Evolutionary conservation across 1,140 invertebrate species (phyloP), one percentile per base, ranked within the genome.

Genomic region (Ctenoplectra terminalis): DNA sequence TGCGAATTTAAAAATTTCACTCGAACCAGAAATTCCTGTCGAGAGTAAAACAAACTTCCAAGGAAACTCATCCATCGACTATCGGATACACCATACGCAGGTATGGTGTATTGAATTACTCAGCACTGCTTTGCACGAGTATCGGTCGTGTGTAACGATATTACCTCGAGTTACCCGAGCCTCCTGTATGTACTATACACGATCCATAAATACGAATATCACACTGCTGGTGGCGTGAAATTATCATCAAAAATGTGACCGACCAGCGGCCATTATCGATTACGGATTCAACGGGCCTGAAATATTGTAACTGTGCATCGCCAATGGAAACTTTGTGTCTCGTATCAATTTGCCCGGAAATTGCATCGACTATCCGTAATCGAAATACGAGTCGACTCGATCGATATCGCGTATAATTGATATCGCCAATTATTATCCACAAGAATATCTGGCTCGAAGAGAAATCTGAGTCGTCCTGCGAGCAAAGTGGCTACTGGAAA

Each of bases 161-260:
- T 84, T 76, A 73, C 64, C 64, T 71, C 29, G 71, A 84, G 66
- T 76, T 71, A 52, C 11, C n/a, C 46, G n/a, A 48, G 31, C 29
- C 26, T 48, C 31, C 26, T 72, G 13, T 72, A 37, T 75, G 61
- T 66, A 84, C 81, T 81, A 84, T 81, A 86, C 34, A 40, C 69
- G 50, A 66, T 46, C 46, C 52, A 63, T 85, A 84, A 85, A 86
- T 70, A 78, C 40, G 67, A 61, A 61, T 79, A 70, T 58, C 43
- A 15, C 23, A 37, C 23, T 11, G 50, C 56, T n/a, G 1, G 40
- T 6, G 29, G 23, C 20, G 23, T 15, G 29, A 23, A 66, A 70
- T 78, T 78, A 84, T 66, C 58, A 67, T 64, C 43, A 66, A 84
- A 63, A 50, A 84, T 56, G 43, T 43, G 17, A 74, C 48, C 50